Evolutionary conservation across 1,140 invertebrate species (phyloP).

Genomic region (Megathymus violae): DNA sequence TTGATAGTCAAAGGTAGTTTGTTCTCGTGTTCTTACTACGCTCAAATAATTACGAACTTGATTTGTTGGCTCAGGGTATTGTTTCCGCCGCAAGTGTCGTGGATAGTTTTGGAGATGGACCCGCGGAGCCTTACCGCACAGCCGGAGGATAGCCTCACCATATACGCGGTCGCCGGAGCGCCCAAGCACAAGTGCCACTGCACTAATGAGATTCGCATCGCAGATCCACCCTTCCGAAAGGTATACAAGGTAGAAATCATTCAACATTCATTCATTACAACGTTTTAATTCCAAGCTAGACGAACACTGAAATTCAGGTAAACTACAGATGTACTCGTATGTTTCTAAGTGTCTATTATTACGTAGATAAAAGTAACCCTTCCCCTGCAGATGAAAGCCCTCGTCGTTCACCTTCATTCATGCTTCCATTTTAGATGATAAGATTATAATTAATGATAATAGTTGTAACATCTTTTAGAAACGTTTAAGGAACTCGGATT

Average conservation of each 20-base stretch:
- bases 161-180: constrained; percentile 86
- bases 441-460: background rate
- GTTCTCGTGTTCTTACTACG: too few relatives aligned
- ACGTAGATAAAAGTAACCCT: constrained; percentile 2
- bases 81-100: constrained; percentile 94
- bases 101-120: constrained; percentile 97
- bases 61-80: constrained; percentile 86
- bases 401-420: constrained; percentile 24
- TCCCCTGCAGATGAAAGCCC: background rate
- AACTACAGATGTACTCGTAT: background rate
- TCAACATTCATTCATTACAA: constrained; percentile 44
- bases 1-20: too few relatives aligned
- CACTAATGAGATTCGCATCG: constrained; percentile 46
- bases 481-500: too few relatives aligned
- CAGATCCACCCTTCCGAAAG: constrained; percentile 69
- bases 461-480: too few relatives aligned
- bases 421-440: constrained; percentile 21
- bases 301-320: constrained; percentile 15
- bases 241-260: constrained; percentile 70
- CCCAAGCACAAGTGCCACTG: constrained; percentile 62
- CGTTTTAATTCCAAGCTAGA: constrained; percentile 13
- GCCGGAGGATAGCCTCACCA: constrained; percentile 95
- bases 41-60: constrained; percentile 6
- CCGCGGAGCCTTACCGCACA: constrained; percentile 96
- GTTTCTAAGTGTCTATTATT: constrained; percentile 1